A percentile compares a stretch with the other conserved stretches of the same genome.
These are phyloP conservation scores for Alfaro cultratus DNA, from an alignment of 2,797 vertebrate genomes.

Conservation along the genomic window DNA sequence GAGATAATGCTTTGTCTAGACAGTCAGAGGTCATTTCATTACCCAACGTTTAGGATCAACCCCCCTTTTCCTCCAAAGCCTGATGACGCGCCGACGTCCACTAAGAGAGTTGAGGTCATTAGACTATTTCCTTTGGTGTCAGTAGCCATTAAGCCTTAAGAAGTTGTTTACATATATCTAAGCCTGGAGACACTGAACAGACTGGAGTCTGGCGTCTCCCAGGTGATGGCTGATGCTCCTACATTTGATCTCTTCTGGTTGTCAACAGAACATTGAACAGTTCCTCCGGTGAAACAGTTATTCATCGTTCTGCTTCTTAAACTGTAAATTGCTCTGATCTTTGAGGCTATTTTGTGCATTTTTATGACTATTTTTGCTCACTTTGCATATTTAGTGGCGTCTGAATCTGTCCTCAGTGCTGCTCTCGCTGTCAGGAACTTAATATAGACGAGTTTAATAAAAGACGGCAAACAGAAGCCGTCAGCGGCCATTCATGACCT, in stretches of 20 bases:
- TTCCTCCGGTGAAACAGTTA: constrained; percentile 22
- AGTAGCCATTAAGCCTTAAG: constrained; percentile 46
- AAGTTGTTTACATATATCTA: constrained; percentile 60
- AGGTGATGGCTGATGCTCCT: constrained; percentile 26
- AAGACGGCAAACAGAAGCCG: constrained; percentile 67
- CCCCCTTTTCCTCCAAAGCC: constrained; percentile 3
- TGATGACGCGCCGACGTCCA: constrained; percentile 46
- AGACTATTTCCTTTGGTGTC: constrained; percentile 44
- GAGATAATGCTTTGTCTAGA: constrained; percentile 81
- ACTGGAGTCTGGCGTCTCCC: constrained; percentile 41
- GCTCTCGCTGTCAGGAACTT: constrained; percentile 51
- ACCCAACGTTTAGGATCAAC: constrained; percentile 53
- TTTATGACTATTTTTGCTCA: constrained; percentile 21
- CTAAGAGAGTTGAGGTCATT: constrained; percentile 46
- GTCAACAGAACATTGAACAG: not conserved
- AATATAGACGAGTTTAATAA: constrained; percentile 73
- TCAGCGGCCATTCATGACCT: constrained; percentile 62
- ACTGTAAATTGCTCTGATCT: not conserved
- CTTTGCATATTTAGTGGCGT: constrained; percentile 38
- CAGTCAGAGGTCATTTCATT: constrained; percentile 74
- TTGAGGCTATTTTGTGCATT: not conserved
- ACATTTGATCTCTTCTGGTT: constrained; percentile 1
- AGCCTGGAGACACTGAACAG: constrained; percentile 33
- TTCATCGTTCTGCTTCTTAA: not conserved
- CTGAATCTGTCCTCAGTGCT: constrained; percentile 47